phyloP scores from a whole-genome alignment of 2,888 invertebrate genomes.

The Plagodis pulveraria region DNA sequence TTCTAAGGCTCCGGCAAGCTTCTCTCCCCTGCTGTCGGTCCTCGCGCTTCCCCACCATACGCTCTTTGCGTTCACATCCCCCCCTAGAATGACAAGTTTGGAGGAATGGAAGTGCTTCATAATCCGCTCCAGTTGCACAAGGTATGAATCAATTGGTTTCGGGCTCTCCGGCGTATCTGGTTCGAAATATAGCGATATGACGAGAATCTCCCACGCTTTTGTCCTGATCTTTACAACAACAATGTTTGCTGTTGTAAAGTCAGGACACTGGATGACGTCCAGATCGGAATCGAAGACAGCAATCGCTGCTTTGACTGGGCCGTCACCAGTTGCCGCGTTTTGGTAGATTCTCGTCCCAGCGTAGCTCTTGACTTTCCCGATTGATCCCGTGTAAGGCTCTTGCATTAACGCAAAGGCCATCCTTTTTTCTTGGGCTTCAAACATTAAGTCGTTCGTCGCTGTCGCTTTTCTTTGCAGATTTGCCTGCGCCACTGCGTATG shows the following conservation, averaged over 20 bases:
- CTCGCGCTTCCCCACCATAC: slow-evolving; percentile 3
- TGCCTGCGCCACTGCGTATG: background rate
- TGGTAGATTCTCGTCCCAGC: background rate
- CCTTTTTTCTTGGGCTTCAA: background rate
- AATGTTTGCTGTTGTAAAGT: background rate
- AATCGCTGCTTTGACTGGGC: slow-evolving; percentile 16
- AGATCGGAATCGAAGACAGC: slow-evolving; percentile 11
- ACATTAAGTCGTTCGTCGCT: slow-evolving; percentile 3
- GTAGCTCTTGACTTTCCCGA: background rate
- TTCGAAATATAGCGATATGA: background rate
- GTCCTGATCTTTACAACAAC: background rate
- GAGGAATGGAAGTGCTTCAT: background rate
- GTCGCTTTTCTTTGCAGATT: slow-evolving; percentile 4
- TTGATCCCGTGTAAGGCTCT: slow-evolving; percentile 10
- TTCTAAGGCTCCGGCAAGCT: slow-evolving; percentile 10
- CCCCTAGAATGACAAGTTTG: background rate
- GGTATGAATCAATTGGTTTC: slow-evolving; percentile 16
- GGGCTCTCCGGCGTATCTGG: background rate
- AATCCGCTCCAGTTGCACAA: slow-evolving; percentile 16
- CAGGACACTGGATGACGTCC: slow-evolving; percentile 25
- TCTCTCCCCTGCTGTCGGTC: background rate
- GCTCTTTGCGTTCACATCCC: background rate
- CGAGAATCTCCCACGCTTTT: background rate
- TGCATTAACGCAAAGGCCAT: slow-evolving; percentile 12
- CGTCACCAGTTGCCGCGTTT: background rate